phyloP scores from a whole-genome alignment of 2,888 invertebrate genomes.

The Drosophila leonis region DNA sequence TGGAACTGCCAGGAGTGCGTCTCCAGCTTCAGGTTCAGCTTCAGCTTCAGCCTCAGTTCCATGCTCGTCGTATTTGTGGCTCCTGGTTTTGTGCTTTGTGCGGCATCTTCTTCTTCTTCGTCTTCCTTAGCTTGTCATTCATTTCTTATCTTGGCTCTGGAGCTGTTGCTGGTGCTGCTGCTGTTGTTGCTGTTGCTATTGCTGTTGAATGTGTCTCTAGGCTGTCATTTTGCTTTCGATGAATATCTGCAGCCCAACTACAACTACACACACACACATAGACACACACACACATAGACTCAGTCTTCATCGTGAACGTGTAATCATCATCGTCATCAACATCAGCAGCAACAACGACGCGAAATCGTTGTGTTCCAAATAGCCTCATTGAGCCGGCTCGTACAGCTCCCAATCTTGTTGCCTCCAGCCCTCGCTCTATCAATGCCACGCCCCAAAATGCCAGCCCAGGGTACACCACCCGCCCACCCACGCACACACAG shows the following conservation, averaged over 20 bases:
- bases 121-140: slow-evolving; percentile 65
- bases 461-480: slow-evolving; percentile 2
- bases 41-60: slow-evolving; percentile 1
- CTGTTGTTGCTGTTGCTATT: slow-evolving; percentile 38
- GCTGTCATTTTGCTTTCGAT: slow-evolving; percentile 85
- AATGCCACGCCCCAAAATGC: slow-evolving; percentile 46
- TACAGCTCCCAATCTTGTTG: slow-evolving; percentile 31
- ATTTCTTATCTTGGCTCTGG: slow-evolving; percentile 72
- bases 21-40: slow-evolving; percentile 7
- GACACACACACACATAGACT: slow-evolving; percentile 24
- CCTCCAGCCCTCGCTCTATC: slow-evolving; percentile 26
- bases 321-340: slow-evolving; percentile 75
- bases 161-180: slow-evolving; percentile 61
- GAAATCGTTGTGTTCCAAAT: slow-evolving; percentile 81
- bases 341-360: slow-evolving; percentile 60
- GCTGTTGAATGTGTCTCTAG: slow-evolving; percentile 84
- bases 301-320: slow-evolving; percentile 73
- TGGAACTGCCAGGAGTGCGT: slow-evolving; percentile 26
- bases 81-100: slow-evolving; percentile 36
- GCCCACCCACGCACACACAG: slow-evolving; percentile 2
- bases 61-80: slow-evolving; percentile 37
- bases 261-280: slow-evolving; percentile 20
- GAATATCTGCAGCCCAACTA: slow-evolving; percentile 73
- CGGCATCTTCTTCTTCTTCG: slow-evolving; percentile 5
- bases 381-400: slow-evolving; percentile 78